Conservation (phyloP, 2,888 invertebrate species). For the Lydus trimaculatus region DNA sequence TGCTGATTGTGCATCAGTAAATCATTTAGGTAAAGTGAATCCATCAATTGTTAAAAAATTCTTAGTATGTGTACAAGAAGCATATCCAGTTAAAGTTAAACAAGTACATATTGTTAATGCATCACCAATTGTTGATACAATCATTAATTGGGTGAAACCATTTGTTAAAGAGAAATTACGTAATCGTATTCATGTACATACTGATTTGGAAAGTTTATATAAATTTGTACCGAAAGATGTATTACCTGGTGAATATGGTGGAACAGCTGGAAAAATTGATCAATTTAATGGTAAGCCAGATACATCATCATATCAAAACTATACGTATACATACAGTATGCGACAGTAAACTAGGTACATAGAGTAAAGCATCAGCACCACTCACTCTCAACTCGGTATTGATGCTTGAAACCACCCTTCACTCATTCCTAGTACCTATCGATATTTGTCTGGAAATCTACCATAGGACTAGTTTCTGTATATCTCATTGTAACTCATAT, state of each 20-base stretch:
- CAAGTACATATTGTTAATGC: slow-evolving; percentile 87
- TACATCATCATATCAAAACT: too few species aligned
- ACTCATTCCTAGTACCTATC: too few species aligned
- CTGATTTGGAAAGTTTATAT: slow-evolving; percentile 76
- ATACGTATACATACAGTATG: too few species aligned
- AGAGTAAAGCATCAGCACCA: too few species aligned
- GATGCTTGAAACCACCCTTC: too few species aligned
- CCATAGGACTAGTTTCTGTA: too few species aligned
- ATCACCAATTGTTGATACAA: slow-evolving; percentile 83
- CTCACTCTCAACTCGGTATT: too few species aligned
- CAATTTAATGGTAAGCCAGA: slow-evolving; percentile 69
- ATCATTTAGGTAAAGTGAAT: slow-evolving; percentile 85
- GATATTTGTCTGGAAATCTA: too few species aligned
- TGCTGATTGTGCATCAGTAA: slow-evolving; percentile 78
- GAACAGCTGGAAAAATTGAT: slow-evolving; percentile 75
- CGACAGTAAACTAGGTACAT: not conserved
- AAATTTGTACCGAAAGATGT: slow-evolving; percentile 81
- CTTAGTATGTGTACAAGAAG: slow-evolving; percentile 86
- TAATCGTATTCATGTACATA: slow-evolving; percentile 82
- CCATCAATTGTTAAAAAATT: slow-evolving; percentile 85
- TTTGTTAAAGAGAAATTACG: slow-evolving; percentile 88
- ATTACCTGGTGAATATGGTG: slow-evolving; percentile 84
- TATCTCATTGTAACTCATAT: too few species aligned
- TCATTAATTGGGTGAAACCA: slow-evolving; percentile 84
- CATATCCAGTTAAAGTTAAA: slow-evolving; percentile 87